These are phyloP conservation scores for Microcebus murinus DNA, from an alignment of 2,113 vertebrate genomes.

Conservation along the genomic window DNA sequence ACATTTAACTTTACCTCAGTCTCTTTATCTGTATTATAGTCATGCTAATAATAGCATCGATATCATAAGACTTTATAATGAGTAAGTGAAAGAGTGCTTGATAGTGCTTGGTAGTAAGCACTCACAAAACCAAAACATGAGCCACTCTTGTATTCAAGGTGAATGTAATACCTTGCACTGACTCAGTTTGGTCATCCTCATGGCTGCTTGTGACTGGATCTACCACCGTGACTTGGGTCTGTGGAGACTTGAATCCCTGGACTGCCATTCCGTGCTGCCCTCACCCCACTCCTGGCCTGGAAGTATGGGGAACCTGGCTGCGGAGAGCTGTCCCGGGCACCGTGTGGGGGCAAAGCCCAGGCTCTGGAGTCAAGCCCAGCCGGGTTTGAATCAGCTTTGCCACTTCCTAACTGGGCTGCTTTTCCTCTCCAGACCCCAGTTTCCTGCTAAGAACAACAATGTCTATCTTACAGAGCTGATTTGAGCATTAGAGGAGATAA, in stretches of 20 bases:
- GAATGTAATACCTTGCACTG: background rate
- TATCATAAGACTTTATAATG: background rate
- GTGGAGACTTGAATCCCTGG: background rate
- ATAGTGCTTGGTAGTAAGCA: too few relatives aligned
- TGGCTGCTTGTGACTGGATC: rapidly evolving
- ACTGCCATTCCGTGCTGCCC: background rate
- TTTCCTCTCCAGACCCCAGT: background rate
- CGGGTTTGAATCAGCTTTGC: background rate
- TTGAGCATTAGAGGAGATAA: background rate
- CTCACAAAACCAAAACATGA: background rate
- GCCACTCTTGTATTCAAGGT: background rate
- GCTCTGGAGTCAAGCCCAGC: background rate
- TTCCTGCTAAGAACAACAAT: background rate
- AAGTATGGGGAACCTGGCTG: background rate
- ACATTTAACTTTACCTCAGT: background rate
- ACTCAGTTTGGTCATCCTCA: background rate
- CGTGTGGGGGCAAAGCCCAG: background rate
- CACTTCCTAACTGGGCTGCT: background rate
- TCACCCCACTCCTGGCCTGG: background rate
- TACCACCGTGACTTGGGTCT: background rate
- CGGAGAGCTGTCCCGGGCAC: background rate
- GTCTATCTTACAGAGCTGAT: background rate
- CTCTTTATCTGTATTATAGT: background rate
- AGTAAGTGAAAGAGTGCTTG: background rate
- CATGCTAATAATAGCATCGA: background rate